These are phyloP conservation scores for Drosophila merina DNA, from an alignment of 2,888 invertebrate species.

Conservation along the genomic window DNA sequence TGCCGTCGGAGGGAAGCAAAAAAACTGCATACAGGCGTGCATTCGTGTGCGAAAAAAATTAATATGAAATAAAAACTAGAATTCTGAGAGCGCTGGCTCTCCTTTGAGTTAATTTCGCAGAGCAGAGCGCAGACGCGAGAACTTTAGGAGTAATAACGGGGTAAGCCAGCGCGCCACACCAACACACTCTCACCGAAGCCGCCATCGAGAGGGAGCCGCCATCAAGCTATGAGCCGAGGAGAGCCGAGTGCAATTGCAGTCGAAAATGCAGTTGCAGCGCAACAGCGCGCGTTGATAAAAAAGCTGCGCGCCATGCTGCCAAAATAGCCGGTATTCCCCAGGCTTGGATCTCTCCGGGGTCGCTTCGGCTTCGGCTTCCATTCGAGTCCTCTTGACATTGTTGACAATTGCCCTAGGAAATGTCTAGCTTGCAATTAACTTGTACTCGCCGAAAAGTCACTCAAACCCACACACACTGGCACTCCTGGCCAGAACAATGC, in stretches of 20 bases:
- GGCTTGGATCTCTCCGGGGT: conserved; percentile 1
- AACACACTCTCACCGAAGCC: conserved; percentile 28
- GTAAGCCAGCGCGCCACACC: conserved; percentile 28
- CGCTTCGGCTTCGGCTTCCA: not conserved
- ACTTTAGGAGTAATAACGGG: conserved; percentile 67
- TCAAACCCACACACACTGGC: conserved; percentile 47
- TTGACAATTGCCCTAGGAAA: conserved; percentile 68
- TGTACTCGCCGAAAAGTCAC: conserved; percentile 53
- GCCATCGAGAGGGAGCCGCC: conserved; percentile 2
- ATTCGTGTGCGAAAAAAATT: conserved; percentile 46
- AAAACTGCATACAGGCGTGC: conserved; percentile 71
- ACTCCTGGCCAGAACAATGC: conserved; percentile 61
- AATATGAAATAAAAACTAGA: conserved; percentile 19
- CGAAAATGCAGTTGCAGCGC: conserved; percentile 63
- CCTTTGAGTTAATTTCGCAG: conserved; percentile 64
- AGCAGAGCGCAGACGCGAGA: conserved; percentile 75
- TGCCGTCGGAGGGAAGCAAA: conserved; percentile 51
- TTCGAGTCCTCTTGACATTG: conserved; percentile 53
- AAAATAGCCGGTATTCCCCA: conserved; percentile 62
- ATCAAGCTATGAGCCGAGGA: conserved; percentile 19
- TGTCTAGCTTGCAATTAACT: conserved; percentile 61
- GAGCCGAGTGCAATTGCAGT: conserved; percentile 44
- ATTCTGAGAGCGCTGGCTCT: conserved; percentile 25
- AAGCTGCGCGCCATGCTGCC: conserved; percentile 76
- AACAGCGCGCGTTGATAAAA: conserved; percentile 79